Evolutionary conservation across 2,113 vertebrate genomes (phyloP), one percentile per base, ranked within the genome.

Genomic region (Petrocephalus zakoni): DNA sequence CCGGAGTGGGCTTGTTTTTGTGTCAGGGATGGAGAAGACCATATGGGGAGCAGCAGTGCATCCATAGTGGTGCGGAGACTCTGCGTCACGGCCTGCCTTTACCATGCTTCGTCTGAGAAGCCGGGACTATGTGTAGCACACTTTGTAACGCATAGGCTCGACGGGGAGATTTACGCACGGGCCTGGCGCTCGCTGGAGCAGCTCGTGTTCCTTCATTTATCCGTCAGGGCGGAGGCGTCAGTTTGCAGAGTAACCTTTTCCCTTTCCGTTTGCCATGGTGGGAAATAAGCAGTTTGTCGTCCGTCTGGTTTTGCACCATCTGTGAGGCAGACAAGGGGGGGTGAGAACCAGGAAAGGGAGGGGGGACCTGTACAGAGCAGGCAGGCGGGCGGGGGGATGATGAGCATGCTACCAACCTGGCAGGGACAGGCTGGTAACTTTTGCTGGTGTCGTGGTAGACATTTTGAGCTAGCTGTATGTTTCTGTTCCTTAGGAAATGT

Each of bases 211-310:
- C 90, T 52, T n/a, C 13, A 51, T 89, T 85, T 90, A 88, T 64
- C 61, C 88, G 85, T 91, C 64, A 90, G 88, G 87, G 86, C 52
- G 15, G 83, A 89, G 88, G 91, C 91, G 90, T 91, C 89, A 8
- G 87, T 83, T 92, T 89, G 85, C 90, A 75, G 88, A 89, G 87
- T 89, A 52, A 90, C 91, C 72, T 89, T 91, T 90, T 87, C 86
- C 8, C 89, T 89, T 91, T 90, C 91, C 91, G 88, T 93, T 89
- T 85, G 89, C 56, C 88, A 92, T 85, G 81, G 91, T 87, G 29
- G 86, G 89, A 88, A 92, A 68, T 91, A 90, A 83, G 87, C 90
- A 2, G 17, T 91, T 93, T 91, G 92, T 86, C 84, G 78, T 55
- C 37, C 81, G 17, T 92, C 89, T 91, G 29, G 49, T 55, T 89